Base-by-base conservation (phyloP, 2,113 vertebrate species). In the Synodontis membranacea region DNA sequence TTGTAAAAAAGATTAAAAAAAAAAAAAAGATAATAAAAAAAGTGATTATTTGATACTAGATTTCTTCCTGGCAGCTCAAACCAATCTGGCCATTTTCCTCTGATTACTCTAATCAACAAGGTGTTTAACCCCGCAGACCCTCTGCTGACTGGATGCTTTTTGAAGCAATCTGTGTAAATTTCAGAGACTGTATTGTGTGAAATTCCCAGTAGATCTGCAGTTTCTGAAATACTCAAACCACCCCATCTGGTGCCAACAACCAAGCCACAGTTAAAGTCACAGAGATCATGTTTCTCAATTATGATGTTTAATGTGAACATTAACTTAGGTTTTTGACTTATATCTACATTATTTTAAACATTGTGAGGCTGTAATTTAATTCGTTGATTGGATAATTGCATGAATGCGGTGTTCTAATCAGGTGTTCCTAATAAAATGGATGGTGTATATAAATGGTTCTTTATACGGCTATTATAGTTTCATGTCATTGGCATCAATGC, bases 381-480 rank as follows among this genome's bases (percentile, higher is more conserved):
- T 44, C 3, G 9, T 11, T 74, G 70, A 72, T 11, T 66, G 14
- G n/a, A 66, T 66, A 66, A 74, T 1, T 44, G 10, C 10, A 74
- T 44, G 12, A 74, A 44, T 28, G 5, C 28, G 12, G 19, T 44
- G 3, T 42, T 44, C 42, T 46, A 1, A 39, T 39, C 4, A 25
- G 37, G 19, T 72, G 4, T 75, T 46, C 42, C 23, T 46, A 44
- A 28, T 42, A 50, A 76, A 76, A 46, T 48, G 23, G 14, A 75
- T 31, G 14, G 74, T 31, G 15, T 17, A 1, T 75, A 75, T 75
- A 75, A 79, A 82, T 50, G 78, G 87, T 84, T 84, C 37, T 66
- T 90, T 92, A 92, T 84, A 88, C 88, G 87, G 78, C 50, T 39
- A 91, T 86, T 91, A 68, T 80, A 80, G 87, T 87, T 88, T 85